Conservation (phyloP, 2,888 invertebrate genomes). For the Lydus trimaculatus region DNA sequence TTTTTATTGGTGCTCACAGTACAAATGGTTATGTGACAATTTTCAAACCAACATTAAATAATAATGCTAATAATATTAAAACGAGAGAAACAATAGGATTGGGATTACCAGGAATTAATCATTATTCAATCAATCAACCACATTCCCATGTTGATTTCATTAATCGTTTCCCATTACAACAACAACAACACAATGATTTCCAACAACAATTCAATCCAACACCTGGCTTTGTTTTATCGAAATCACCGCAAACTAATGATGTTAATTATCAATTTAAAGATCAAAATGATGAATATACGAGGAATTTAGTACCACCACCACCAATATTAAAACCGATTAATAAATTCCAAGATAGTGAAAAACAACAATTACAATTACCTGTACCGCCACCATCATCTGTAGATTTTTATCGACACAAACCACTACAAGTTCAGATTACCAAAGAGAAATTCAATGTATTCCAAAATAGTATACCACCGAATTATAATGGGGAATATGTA, state of each 20-base stretch:
- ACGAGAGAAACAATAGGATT: constrained; percentile 47
- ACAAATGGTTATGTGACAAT: constrained; percentile 36
- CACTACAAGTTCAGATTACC: constrained; percentile 56
- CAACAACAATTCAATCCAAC: constrained; percentile 51
- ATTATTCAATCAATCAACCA: constrained; percentile 60
- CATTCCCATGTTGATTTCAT: constrained; percentile 55
- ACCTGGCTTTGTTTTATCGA: constrained; percentile 38
- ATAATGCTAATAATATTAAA: constrained; percentile 25
- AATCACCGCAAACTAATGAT: constrained; percentile 46
- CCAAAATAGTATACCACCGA: constrained; percentile 50
- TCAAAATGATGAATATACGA: constrained; percentile 58
- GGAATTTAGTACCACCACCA: constrained; percentile 63
- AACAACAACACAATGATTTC: too few species aligned
- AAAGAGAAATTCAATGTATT: constrained; percentile 58
- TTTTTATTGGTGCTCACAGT: constrained; percentile 43
- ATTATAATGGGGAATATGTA: constrained; percentile 43
- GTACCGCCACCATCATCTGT: constrained; percentile 50
- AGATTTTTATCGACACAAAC: constrained; percentile 38
- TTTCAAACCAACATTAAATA: not conserved
- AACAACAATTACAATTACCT: constrained; percentile 43
- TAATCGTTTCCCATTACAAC: constrained; percentile 55
- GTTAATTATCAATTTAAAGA: constrained; percentile 44
- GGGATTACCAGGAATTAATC: constrained; percentile 58
- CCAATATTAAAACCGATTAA: constrained; percentile 27
- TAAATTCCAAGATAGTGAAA: constrained; percentile 35